These are phyloP conservation scores for Yponomeuta plumbellus DNA, from an alignment of 2,888 invertebrate genomes.

Conservation along the genomic window DNA sequence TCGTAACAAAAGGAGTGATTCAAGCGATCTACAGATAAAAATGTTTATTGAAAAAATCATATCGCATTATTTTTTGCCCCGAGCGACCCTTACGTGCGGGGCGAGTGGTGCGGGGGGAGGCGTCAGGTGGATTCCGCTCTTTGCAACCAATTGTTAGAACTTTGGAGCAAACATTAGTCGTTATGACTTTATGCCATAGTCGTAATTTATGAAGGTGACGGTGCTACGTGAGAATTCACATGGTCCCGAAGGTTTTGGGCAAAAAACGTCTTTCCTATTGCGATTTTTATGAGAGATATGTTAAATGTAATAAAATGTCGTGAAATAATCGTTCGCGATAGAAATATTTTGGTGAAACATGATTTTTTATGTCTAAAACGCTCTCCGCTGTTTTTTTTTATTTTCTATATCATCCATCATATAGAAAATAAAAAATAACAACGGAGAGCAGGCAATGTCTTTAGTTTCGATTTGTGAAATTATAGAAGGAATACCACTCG, in stretches of 20 bases:
- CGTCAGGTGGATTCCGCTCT: constrained; percentile 55
- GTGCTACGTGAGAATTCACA: constrained; percentile 40
- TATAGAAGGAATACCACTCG: too few relatives aligned
- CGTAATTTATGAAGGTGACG: constrained; percentile 42
- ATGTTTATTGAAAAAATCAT: constrained; percentile 48
- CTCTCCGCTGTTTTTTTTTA: not conserved
- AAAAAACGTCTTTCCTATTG: not conserved
- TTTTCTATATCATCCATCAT: too few relatives aligned
- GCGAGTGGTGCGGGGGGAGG: constrained; percentile 22
- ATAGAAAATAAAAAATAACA: too few relatives aligned
- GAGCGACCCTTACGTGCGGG: constrained; percentile 27
- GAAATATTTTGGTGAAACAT: not conserved
- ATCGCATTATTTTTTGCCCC: constrained; percentile 59
- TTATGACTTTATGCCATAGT: constrained; percentile 12
- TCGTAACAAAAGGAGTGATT: constrained; percentile 57
- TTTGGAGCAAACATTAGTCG: not conserved
- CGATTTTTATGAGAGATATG: constrained; percentile 6
- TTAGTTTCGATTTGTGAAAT: too few relatives aligned
- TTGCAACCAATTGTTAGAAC: constrained; percentile 33
- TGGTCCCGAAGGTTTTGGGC: constrained; percentile 10
- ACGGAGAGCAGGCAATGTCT: too few relatives aligned
- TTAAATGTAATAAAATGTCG: constrained; percentile 2
- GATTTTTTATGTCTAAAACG: not conserved
- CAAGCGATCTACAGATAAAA: too few relatives aligned
- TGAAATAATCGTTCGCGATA: not conserved